Evolutionary conservation across 1,140 invertebrate species (phyloP).

Genomic region (Mamestra configurata): DNA sequence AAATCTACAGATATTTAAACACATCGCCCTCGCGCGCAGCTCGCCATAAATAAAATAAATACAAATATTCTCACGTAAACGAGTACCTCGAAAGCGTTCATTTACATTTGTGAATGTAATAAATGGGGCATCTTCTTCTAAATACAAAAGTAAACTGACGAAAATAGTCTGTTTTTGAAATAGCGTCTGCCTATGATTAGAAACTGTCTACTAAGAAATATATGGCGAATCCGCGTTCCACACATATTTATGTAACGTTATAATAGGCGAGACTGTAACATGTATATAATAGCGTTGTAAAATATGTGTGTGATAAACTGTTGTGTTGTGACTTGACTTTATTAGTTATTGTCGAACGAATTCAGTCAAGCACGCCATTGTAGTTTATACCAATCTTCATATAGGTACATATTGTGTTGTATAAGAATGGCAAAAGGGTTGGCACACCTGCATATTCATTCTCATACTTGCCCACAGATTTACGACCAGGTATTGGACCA

Average conservation of each 20-base stretch:
- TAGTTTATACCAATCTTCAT: slow-evolving; percentile 44
- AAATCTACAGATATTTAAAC: slow-evolving; percentile 86
- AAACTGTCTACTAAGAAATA: slow-evolving; percentile 50
- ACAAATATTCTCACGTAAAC: slow-evolving; percentile 88
- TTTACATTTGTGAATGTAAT: slow-evolving; percentile 87
- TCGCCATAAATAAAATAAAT: slow-evolving; percentile 88
- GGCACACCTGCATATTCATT: slow-evolving; percentile 81
- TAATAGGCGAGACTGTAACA: slow-evolving; percentile 15
- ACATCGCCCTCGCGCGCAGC: slow-evolving; percentile 81
- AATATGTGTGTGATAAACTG: slow-evolving; percentile 15
- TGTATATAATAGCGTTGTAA: not conserved
- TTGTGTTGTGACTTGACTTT: slow-evolving; percentile 24
- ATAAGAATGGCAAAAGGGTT: slow-evolving; percentile 71
- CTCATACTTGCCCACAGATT: slow-evolving; percentile 79
- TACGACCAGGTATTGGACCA: slow-evolving; percentile 83
- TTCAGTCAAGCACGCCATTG: slow-evolving; percentile 23
- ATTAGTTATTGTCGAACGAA: slow-evolving; percentile 32
- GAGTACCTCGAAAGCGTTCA: slow-evolving; percentile 85
- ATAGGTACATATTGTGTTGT: slow-evolving; percentile 40
- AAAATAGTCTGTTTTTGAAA: slow-evolving; percentile 69
- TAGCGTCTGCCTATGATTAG: slow-evolving; percentile 56
- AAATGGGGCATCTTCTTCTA: slow-evolving; percentile 84
- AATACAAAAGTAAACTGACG: slow-evolving; percentile 79
- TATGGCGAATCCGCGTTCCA: slow-evolving; percentile 51
- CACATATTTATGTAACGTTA: slow-evolving; percentile 42